Evolutionary conservation across 2,888 invertebrate genomes (phyloP).

Genomic region (Biston stratarius): DNA sequence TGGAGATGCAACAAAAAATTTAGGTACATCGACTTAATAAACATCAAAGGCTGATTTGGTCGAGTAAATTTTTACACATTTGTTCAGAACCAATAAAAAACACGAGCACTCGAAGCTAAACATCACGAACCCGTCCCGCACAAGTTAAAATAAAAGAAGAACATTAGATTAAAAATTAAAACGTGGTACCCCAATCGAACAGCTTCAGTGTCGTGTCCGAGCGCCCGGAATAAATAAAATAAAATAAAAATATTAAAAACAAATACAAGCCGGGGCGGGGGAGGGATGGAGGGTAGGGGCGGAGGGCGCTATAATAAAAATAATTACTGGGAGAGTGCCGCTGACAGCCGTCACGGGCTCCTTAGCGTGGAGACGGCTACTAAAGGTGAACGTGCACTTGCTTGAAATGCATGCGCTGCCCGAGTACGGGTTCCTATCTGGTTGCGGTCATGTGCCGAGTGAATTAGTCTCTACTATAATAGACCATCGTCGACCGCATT

Average conservation of each 20-base stretch:
- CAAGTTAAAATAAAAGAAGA: conserved; percentile 8
- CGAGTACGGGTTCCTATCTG: no score
- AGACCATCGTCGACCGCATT: no score
- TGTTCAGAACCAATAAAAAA: no score
- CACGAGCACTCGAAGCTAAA: background rate
- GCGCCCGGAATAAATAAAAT: conserved; percentile 47
- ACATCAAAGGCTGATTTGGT: no score
- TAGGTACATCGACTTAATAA: no score
- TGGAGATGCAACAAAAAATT: no score
- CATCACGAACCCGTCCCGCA: background rate
- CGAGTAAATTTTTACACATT: no score
- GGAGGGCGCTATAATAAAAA: conserved; percentile 46
- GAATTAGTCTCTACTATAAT: no score
- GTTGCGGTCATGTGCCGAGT: no score
- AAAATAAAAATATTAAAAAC: conserved; percentile 59
- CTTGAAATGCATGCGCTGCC: no score
- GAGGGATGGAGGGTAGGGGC: conserved; percentile 20
- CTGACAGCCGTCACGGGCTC: conserved; percentile 60
- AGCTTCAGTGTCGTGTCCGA: conserved; percentile 44
- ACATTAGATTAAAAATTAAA: conserved; percentile 33
- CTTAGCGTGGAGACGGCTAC: conserved; percentile 51
- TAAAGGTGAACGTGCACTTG: no score
- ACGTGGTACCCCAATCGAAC: conserved; percentile 35
- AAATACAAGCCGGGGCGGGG: conserved; percentile 52
- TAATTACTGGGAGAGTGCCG: conserved; percentile 75